Percentiles rank a stretch among this genome's conserved stretches.
Conservation (phyloP, 2,888 invertebrate species). For the Lithophane ornitopus region DNA sequence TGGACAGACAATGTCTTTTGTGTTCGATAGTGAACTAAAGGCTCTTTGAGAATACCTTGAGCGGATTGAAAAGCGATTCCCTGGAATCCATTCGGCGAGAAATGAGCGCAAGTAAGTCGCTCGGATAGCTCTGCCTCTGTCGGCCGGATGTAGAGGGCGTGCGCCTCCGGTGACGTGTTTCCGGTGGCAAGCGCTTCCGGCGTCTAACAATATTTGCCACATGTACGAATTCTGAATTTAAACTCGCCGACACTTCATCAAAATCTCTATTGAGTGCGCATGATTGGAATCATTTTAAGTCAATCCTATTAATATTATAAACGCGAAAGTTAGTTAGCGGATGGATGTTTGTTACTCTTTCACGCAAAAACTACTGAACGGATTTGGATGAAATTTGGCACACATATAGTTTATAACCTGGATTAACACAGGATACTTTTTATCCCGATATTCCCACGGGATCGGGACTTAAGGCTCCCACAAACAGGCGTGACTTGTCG, state of each 20-base stretch:
- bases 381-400: too few relatives aligned
- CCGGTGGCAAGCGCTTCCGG: conserved; percentile 71
- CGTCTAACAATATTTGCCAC: conserved; percentile 72
- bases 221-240: conserved; percentile 63
- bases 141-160: conserved; percentile 69
- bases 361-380: too few relatives aligned
- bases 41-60: conserved; percentile 59
- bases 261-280: too few relatives aligned
- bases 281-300: too few relatives aligned
- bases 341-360: too few relatives aligned
- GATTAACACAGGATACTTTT: too few relatives aligned
- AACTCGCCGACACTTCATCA: conserved; percentile 49
- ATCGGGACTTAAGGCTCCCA: too few relatives aligned
- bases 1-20: conserved; percentile 58
- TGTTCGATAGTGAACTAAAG: conserved; percentile 56
- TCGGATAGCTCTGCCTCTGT: conserved; percentile 64
- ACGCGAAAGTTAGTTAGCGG: too few relatives aligned
- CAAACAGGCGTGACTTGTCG: too few relatives aligned
- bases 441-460: too few relatives aligned
- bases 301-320: too few relatives aligned
- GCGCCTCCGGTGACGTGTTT: conserved; percentile 69
- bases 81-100: conserved; percentile 61
- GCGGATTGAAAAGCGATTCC: conserved; percentile 67
- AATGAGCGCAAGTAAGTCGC: conserved; percentile 66
- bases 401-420: too few relatives aligned